Percentiles rank a stretch among this genome's conserved stretches.
Evolutionary conservation across 2,888 invertebrate genomes (phyloP).

Genomic region (Dicycla oo): DNA sequence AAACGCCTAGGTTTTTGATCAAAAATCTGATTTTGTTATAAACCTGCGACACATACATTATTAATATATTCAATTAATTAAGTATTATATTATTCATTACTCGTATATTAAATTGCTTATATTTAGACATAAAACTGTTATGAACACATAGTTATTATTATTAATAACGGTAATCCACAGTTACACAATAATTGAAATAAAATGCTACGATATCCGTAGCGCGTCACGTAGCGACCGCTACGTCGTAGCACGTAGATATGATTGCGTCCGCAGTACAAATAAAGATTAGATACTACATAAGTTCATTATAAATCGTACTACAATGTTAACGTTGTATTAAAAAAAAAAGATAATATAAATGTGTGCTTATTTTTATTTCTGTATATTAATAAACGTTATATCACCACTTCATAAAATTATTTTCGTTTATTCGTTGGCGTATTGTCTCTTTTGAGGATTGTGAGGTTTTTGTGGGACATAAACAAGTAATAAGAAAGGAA

Average conservation of each 20-base stretch:
- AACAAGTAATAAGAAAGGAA: no score
- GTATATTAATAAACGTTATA: no score
- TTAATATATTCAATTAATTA: slow-evolving; percentile 56
- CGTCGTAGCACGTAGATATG: slow-evolving; percentile 72
- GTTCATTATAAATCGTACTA: slow-evolving; percentile 50
- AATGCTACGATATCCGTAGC: slow-evolving; percentile 63
- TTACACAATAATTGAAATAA: slow-evolving; percentile 54
- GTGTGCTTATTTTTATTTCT: no score
- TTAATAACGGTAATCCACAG: slow-evolving; percentile 45
- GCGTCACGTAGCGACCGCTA: slow-evolving; percentile 71
- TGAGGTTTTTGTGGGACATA: no score
- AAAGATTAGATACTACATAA: slow-evolving; percentile 62
- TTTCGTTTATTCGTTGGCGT: no score
- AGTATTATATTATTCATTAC: slow-evolving; percentile 45
- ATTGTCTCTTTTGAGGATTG: no score
- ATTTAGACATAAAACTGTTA: slow-evolving; percentile 12
- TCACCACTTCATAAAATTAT: no score
- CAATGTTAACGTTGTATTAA: slow-evolving; percentile 1
- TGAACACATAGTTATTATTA: slow-evolving; percentile 33
- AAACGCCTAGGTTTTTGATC: no score
- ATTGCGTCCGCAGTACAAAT: slow-evolving; percentile 65
- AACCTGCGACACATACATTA: slow-evolving; percentile 34
- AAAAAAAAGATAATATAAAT: neutral
- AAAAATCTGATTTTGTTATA: no score
- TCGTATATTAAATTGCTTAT: slow-evolving; percentile 30